Conservation (phyloP, 2,888 invertebrate genomes). For the Pyrocoelia pectoralis region DNA sequence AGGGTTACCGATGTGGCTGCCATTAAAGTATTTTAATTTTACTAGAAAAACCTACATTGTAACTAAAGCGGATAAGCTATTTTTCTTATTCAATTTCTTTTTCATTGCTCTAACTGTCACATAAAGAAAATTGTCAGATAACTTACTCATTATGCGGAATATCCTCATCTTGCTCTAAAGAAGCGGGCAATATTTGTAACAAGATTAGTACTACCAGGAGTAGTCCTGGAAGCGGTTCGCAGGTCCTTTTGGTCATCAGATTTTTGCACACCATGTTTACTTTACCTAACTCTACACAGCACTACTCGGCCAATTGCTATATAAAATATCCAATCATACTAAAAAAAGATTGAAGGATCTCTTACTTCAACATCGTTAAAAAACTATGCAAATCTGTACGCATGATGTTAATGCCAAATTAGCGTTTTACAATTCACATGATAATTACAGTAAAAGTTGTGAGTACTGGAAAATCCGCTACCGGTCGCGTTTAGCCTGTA, state of each 20-base stretch:
- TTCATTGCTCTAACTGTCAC: background rate
- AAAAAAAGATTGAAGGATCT: slow-evolving; percentile 18
- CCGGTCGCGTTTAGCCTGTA: slow-evolving; percentile 54
- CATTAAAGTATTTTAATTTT: background rate
- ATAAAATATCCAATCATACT: slow-evolving; percentile 35
- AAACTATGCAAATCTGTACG: slow-evolving; percentile 1
- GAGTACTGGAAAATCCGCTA: slow-evolving; percentile 41
- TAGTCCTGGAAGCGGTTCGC: slow-evolving; percentile 35
- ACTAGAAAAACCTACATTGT: too few species aligned
- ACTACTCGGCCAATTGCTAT: slow-evolving; percentile 44
- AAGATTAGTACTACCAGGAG: slow-evolving; percentile 48
- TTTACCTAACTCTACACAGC: slow-evolving; percentile 40
- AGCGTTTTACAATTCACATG: slow-evolving; percentile 46
- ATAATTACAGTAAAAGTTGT: slow-evolving; percentile 47
- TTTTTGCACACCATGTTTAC: slow-evolving; percentile 49
- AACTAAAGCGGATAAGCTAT: too few species aligned
- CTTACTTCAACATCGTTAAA: slow-evolving; percentile 17
- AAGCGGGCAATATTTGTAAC: slow-evolving; percentile 60
- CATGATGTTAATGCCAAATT: slow-evolving; percentile 25
- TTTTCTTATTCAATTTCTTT: too few species aligned
- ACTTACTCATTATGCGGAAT: slow-evolving; percentile 92
- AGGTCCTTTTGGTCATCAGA: slow-evolving; percentile 28
- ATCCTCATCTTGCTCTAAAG: slow-evolving; percentile 84
- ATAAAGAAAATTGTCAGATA: slow-evolving; percentile 15
- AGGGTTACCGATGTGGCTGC: background rate